A percentile compares a stretch with the other conserved stretches of the same genome.
These are phyloP conservation scores for Megalurothrips usitatus DNA, from an alignment of 2,888 invertebrate species.

Conservation along the genomic window DNA sequence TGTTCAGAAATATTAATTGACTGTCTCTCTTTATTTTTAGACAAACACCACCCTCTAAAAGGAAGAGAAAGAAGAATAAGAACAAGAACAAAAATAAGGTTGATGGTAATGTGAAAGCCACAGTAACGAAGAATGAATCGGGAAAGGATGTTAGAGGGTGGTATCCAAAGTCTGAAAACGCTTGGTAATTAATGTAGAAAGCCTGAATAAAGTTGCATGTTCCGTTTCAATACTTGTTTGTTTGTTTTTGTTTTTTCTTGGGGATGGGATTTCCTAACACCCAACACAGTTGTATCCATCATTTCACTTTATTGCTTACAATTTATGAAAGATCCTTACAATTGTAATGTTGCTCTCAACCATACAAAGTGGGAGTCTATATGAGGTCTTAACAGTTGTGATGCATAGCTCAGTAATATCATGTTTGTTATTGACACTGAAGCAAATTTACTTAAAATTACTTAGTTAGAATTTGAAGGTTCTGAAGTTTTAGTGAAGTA, in stretches of 20 bases:
- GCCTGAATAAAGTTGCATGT: neutral
- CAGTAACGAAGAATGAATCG: neutral
- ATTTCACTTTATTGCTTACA: slow-evolving; percentile 22
- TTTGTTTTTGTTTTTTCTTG: neutral
- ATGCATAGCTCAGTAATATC: slow-evolving; percentile 27
- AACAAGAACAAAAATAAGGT: neutral
- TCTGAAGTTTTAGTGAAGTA: neutral
- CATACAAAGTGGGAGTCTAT: neutral
- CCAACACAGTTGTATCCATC: neutral
- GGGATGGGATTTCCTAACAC: neutral
- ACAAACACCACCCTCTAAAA: neutral
- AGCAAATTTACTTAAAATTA: neutral
- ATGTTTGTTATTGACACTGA: slow-evolving; percentile 36
- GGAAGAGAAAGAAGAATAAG: neutral
- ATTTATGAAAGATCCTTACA: slow-evolving; percentile 24
- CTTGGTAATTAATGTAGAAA: slow-evolving; percentile 21
- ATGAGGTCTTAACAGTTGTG: neutral
- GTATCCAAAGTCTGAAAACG: neutral
- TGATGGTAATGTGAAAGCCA: neutral
- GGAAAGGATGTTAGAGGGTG: neutral
- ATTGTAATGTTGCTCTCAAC: neutral
- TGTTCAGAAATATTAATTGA: neutral
- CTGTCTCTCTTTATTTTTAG: neutral
- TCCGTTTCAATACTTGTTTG: too few species aligned
- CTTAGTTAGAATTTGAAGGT: neutral